Base-by-base conservation (phyloP, 2,888 invertebrate genomes). In the Plemyria rubiginata region DNA sequence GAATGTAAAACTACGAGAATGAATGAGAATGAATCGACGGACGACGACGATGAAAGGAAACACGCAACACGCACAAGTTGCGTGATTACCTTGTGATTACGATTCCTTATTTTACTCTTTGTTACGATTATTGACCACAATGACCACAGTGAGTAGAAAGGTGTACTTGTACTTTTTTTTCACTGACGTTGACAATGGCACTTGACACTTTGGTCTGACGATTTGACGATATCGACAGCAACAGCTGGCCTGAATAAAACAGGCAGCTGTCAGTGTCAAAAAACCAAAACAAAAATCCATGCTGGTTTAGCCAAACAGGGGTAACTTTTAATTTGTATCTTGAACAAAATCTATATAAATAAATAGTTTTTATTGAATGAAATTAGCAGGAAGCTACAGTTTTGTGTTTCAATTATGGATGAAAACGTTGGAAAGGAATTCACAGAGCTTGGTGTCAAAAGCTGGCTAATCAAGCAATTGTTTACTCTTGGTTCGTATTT, bases 391-490 rank as follows among this genome's bases (percentile, higher is more conserved):
- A 22, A n/a, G 48, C 2, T 7, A 36, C 36, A 22, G 16, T n/a
- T 11, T 36, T 16, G n/a, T 40, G 43, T 63, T 15, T n/a, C 36
- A 52, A 29, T 16, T 54, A 90, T 92, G 91, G 79, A 86, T 60
- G 85, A 85, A 70, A 86, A 80, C 38, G 86, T 86, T 4, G 82
- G 76, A 16, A 90, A 86, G 73, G 87, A 93, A 54, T 96, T 97
- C 80, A 77, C 86, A 1, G 92, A 94, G 61, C 88, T 96, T 41
- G 94, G 95, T 40, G 84, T 97, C 12, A 95, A 95, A 75, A 90
- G 94, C 4, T 97, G 97, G 97, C 92, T 97, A 12, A 93, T 95
- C 29, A 94, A 95, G 73, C 96, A 97, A 81, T 93, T 96, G 54
- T 88, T 92, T 65, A 93, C 93, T 69, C 92, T 97, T 71, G 97